Percentiles rank a stretch among this genome's conserved stretches.
These are phyloP conservation scores for Hirundichthys speculiger DNA, from an alignment of 2,113 vertebrate species.

Conservation along the genomic window DNA sequence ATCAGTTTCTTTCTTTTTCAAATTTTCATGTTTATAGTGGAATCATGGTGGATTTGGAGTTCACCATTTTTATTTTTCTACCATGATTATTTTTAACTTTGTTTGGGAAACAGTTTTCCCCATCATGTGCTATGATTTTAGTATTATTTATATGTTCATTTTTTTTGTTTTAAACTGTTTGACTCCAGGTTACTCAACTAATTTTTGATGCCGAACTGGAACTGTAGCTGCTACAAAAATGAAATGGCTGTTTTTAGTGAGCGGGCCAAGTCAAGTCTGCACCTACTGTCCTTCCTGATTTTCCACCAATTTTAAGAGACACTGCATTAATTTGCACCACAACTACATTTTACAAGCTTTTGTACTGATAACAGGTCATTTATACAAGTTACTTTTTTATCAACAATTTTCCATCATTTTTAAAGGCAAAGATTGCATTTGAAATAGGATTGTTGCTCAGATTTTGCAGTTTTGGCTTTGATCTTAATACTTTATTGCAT, in stretches of 20 bases:
- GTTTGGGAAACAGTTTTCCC: slow-evolving; percentile 39
- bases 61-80: slow-evolving; percentile 93
- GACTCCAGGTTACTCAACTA: slow-evolving; percentile 41
- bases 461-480: slow-evolving; percentile 78
- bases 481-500: slow-evolving; percentile 62
- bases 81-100: slow-evolving; percentile 82
- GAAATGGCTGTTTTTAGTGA: slow-evolving; percentile 74
- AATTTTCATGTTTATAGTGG: slow-evolving; percentile 84
- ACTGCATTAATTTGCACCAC: slow-evolving; percentile 79
- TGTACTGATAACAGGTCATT: slow-evolving; percentile 83
- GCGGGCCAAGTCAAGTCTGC: slow-evolving; percentile 70
- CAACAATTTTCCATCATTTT: slow-evolving; percentile 84
- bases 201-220: slow-evolving; percentile 80
- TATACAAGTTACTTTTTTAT: slow-evolving; percentile 84
- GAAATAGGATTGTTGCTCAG: slow-evolving; percentile 67
- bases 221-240: slow-evolving; percentile 89
- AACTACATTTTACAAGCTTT: slow-evolving; percentile 86
- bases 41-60: slow-evolving; percentile 86
- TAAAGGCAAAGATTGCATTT: slow-evolving; percentile 74
- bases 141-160: slow-evolving; percentile 75
- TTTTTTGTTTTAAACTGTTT: slow-evolving; percentile 35
- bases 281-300: slow-evolving; percentile 62
- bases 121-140: slow-evolving; percentile 65
- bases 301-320: slow-evolving; percentile 55
- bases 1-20: slow-evolving; percentile 67